phyloP scores from a whole-genome alignment of 1,140 invertebrate species.

The Drosophila punjabiensis region DNA sequence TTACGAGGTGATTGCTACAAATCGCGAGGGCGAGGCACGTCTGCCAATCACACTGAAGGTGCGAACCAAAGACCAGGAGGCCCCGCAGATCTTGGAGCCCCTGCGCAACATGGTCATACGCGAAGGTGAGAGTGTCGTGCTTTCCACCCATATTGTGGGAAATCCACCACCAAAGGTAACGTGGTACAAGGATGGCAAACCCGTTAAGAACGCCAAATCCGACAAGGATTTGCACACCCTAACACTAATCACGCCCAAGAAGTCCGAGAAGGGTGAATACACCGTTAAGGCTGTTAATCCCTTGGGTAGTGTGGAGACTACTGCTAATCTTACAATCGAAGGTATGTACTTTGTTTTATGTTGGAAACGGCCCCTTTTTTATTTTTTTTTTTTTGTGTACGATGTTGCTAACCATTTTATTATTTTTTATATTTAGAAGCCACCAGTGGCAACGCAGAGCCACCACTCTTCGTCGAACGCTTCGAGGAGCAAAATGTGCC shows the following conservation, averaged over 20 bases:
- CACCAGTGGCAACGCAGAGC: constrained; percentile 90
- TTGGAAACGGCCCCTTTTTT: constrained; percentile 12
- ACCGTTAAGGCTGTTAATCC: constrained; percentile 92
- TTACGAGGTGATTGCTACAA: constrained; percentile 95
- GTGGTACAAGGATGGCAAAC: constrained; percentile 93
- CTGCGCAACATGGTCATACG: constrained; percentile 90
- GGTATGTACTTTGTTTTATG: constrained; percentile 86
- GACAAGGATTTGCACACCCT: constrained; percentile 90
- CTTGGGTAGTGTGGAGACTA: constrained; percentile 91
- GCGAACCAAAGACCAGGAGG: constrained; percentile 90
- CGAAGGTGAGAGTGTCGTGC: constrained; percentile 91
- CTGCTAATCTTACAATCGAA: constrained; percentile 92
- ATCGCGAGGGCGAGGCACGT: constrained; percentile 95
- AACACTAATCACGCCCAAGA: constrained; percentile 89
- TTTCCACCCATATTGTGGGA: constrained; percentile 92
- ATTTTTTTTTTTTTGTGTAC: constrained; percentile 67
- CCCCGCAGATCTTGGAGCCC: constrained; percentile 93
- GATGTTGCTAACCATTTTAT: not conserved
- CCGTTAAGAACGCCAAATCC: constrained; percentile 88
- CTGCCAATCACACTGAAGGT: constrained; percentile 93
- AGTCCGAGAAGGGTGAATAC: constrained; percentile 91
- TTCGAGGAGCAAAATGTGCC: constrained; percentile 94
- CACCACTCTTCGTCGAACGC: constrained; percentile 94
- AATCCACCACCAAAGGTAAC: constrained; percentile 92
- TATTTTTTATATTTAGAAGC: constrained; percentile 86